Conservation (phyloP, 2,113 vertebrate genomes). For the Mustelus asterias region DNA sequence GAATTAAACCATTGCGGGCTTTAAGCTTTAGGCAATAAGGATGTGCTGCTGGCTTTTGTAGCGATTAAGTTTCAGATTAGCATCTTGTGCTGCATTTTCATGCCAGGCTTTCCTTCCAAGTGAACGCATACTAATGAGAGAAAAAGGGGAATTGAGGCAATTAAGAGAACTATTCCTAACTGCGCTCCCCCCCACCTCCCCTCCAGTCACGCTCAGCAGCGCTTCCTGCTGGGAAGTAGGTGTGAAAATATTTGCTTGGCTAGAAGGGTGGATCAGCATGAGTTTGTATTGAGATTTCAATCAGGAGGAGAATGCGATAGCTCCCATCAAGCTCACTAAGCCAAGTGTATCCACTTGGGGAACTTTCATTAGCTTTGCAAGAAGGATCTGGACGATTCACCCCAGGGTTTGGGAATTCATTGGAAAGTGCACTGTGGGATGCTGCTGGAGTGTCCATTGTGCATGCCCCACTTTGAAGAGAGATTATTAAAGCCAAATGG, state of each 20-base stretch:
- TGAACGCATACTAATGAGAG: constrained; percentile 46
- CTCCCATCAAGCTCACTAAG: neutral
- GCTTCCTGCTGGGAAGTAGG: constrained; percentile 46
- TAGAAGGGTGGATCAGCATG: constrained; percentile 44
- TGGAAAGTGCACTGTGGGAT: constrained; percentile 28
- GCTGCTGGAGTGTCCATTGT: constrained; percentile 5
- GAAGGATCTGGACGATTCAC: constrained; percentile 45
- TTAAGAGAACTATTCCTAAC: constrained; percentile 49
- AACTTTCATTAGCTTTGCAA: constrained; percentile 51
- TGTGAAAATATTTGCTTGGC: constrained; percentile 58
- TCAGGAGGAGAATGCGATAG: neutral
- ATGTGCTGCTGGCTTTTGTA: neutral
- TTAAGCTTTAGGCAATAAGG: neutral
- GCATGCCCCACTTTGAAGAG: constrained; percentile 40
- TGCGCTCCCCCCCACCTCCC: neutral
- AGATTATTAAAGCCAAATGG: constrained; percentile 36
- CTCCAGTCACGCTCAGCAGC: constrained; percentile 52
- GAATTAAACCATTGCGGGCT: neutral
- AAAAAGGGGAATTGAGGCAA: constrained; percentile 46
- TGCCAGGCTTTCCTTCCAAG: constrained; percentile 39
- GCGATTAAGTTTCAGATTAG: neutral
- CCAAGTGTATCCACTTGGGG: constrained; percentile 42
- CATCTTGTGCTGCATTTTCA: neutral
- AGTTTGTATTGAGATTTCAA: constrained; percentile 39
- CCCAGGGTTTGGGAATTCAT: constrained; percentile 40